Percentiles rank a stretch among this genome's conserved stretches.
phyloP scores from a whole-genome alignment of 1,140 invertebrate species.

The Acromyrmex heyeri region DNA sequence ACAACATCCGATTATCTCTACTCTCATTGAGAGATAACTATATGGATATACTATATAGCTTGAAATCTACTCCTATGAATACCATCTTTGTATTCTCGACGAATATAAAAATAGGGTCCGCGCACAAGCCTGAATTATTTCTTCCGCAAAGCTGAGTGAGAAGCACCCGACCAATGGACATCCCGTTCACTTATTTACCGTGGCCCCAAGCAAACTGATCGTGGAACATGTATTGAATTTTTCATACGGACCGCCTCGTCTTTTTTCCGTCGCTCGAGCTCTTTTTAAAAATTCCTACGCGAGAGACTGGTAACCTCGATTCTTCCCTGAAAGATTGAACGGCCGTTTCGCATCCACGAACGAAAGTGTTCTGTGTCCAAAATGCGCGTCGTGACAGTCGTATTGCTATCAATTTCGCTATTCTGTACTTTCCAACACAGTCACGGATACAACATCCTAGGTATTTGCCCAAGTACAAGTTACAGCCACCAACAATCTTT shows the following conservation, averaged over 20 bases:
- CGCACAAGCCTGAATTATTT: constrained; percentile 67
- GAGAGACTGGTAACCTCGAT: constrained; percentile 59
- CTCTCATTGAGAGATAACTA: constrained; percentile 59
- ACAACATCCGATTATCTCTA: not conserved
- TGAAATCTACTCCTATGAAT: constrained; percentile 61
- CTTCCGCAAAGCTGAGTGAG: constrained; percentile 56
- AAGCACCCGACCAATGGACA: constrained; percentile 61
- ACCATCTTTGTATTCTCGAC: constrained; percentile 58
- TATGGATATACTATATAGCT: constrained; percentile 53
- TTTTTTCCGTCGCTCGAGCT: constrained; percentile 24
- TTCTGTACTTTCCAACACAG: constrained; percentile 13
- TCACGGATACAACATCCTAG: constrained; percentile 79
- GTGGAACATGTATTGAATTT: constrained; percentile 70
- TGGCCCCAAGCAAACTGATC: constrained; percentile 65
- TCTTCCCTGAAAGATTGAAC: constrained; percentile 69
- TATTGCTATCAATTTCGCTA: constrained; percentile 53
- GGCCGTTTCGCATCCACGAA: constrained; percentile 48
- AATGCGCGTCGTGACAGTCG: constrained; percentile 54
- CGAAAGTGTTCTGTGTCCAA: constrained; percentile 41
- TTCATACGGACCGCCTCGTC: constrained; percentile 55
- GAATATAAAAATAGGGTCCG: constrained; percentile 69
- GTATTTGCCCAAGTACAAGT: constrained; percentile 86
- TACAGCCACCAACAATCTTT: constrained; percentile 89
- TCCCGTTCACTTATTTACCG: constrained; percentile 70
- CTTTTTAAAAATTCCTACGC: constrained; percentile 61